phyloP scores from a whole-genome alignment of 2,113 vertebrate genomes.

The Sander vitreus region DNA sequence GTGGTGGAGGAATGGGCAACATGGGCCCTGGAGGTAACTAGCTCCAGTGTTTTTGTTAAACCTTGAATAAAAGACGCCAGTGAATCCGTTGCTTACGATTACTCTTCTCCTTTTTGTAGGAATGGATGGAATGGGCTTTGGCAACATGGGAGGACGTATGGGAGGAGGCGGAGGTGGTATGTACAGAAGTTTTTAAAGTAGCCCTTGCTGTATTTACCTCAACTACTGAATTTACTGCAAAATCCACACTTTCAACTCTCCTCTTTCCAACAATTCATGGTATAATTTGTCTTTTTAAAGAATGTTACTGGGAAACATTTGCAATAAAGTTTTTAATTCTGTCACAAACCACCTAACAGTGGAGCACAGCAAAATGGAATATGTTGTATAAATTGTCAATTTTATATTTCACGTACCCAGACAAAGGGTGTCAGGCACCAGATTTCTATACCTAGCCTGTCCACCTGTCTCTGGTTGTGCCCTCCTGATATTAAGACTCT shows the following conservation, averaged over 20 bases:
- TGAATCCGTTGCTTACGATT: background rate
- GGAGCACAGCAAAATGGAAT: background rate
- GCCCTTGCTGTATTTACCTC: background rate
- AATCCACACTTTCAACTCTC: background rate
- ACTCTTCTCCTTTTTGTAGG: slow-evolving; percentile 81
- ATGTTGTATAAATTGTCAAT: background rate
- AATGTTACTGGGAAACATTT: background rate
- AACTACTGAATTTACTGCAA: background rate
- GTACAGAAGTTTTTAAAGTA: slow-evolving; percentile 41
- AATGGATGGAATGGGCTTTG: slow-evolving; percentile 96
- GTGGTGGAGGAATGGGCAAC: slow-evolving; percentile 88
- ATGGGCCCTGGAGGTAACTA: slow-evolving; percentile 92
- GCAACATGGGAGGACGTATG: slow-evolving; percentile 93
- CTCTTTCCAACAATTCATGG: background rate
- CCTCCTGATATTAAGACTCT: background rate
- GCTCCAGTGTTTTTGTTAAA: background rate
- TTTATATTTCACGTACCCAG: background rate
- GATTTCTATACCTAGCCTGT: background rate
- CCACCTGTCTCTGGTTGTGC: background rate
- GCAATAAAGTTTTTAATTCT: background rate
- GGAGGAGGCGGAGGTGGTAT: slow-evolving; percentile 81
- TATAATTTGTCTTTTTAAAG: background rate
- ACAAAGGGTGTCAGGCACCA: background rate
- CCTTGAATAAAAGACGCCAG: fast-evolving
- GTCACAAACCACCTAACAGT: background rate